Percentiles rank a stretch among this genome's conserved stretches.
Evolutionary conservation across 2,888 invertebrate species (phyloP).

Genomic region (Caenorhabditis zanzibari): DNA sequence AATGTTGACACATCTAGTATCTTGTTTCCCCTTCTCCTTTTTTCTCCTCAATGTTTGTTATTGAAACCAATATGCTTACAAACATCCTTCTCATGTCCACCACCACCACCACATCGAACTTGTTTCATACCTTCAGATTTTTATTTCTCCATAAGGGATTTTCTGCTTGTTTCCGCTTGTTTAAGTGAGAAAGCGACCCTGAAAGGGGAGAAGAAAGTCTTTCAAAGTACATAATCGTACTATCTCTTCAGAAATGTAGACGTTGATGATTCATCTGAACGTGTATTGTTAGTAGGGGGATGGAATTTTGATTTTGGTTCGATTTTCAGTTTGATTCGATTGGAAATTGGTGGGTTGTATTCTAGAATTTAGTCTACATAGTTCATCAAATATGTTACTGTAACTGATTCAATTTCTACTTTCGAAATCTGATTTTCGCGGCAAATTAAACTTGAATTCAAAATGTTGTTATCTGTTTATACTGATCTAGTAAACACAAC

Average conservation of each 20-base stretch:
- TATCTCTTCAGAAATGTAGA: constrained; percentile 10
- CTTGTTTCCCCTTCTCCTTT: constrained; percentile 39
- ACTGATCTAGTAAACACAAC: no score
- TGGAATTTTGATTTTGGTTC: neutral
- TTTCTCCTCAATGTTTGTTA: constrained; percentile 48
- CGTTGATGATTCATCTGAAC: constrained; percentile 31
- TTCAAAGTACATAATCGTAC: constrained; percentile 54
- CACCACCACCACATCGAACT: constrained; percentile 15
- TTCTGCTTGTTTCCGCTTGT: constrained; percentile 17
- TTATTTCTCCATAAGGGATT: neutral
- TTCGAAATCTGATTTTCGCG: no score
- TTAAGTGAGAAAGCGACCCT: constrained; percentile 36
- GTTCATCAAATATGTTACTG: no score
- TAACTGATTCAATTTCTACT: no score
- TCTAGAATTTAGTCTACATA: neutral
- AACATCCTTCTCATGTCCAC: neutral
- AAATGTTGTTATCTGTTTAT: no score
- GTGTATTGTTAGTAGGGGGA: constrained; percentile 12
- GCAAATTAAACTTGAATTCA: no score
- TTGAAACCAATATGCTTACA: constrained; percentile 56
- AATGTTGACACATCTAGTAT: constrained; percentile 40
- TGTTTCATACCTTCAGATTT: constrained; percentile 52
- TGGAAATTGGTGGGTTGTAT: neutral
- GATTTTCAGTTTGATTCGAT: neutral
- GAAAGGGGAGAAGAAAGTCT: constrained; percentile 37